Evolutionary conservation across 2,888 invertebrate genomes (phyloP), one percentile per base, ranked within the genome.

Genomic region (Acrobasis suavella): DNA sequence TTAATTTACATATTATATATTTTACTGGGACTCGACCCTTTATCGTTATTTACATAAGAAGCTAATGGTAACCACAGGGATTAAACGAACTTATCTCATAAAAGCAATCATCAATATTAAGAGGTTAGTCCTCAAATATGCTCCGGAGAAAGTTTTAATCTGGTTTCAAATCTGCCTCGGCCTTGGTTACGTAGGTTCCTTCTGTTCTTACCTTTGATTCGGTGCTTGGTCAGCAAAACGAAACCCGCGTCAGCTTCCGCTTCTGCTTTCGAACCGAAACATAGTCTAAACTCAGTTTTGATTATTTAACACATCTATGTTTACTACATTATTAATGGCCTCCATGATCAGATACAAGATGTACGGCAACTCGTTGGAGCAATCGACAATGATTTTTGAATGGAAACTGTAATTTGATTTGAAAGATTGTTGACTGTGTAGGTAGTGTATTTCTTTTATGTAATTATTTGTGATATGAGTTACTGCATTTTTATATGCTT

Each of bases 231-330:
- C 22, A 22, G 22, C 22, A n/a, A n/a, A n/a, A 22, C 22, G 22
- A 22, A 22, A 32, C 32, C 32, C 32, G 32, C 32, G 32, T 32
- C 32, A 50, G 17, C n/a, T 5, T 32, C 52, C 56, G 42, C 56
- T 22, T 1, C 17, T 22, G 56, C 42, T 56, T 22, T 42, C 3
- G 8, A 22, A 7, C 14, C 2, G 17, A 16, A 14, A 42, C 42
- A 56, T n/a, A n/a, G 39, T 9, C 16, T 56, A 22, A 56, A 62
- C 60, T 60, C 64, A 63, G 65, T 63, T 72, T 67, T 72, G 71
- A 68, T 76, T 75, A 74, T 78, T 80, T 78, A 74, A 83, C 79
- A 77, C 73, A 76, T 76, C 72, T 75, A 64, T 71, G 68, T 73
- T 73, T 70, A 69, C 68, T 67, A 65, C 68, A 70, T 65, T 82